Percentiles rank a stretch among this genome's conserved stretches.
Conservation (phyloP, 2,888 invertebrate species). For the Dolichomitus sp. region DNA sequence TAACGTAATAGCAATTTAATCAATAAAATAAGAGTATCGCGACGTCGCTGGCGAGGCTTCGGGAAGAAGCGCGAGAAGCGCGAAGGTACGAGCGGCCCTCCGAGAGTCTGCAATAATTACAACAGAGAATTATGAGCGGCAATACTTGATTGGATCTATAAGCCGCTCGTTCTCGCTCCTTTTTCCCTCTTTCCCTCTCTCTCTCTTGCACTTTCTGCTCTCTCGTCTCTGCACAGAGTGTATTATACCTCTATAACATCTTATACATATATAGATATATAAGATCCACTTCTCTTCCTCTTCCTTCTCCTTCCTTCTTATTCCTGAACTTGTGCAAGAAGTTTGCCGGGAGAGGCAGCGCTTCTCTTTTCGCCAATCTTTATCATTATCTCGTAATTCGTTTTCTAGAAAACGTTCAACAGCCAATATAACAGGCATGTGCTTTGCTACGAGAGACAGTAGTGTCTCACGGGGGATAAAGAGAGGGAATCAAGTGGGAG, state of each 20-base stretch:
- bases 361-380: slow-evolving; percentile 49
- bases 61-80: slow-evolving; percentile 48
- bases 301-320: slow-evolving; percentile 1
- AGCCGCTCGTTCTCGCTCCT: slow-evolving; percentile 70
- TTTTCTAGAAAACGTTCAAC: slow-evolving; percentile 44
- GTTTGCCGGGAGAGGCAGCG: background rate
- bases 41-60: slow-evolving; percentile 36
- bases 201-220: slow-evolving; percentile 42
- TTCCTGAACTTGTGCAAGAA: slow-evolving; percentile 31
- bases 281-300: background rate
- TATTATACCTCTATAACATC: slow-evolving; percentile 51
- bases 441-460: slow-evolving; percentile 39
- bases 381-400: slow-evolving; percentile 54
- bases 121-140: slow-evolving; percentile 84
- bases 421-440: slow-evolving; percentile 4
- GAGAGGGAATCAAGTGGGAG: slow-evolving; percentile 37
- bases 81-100: slow-evolving; percentile 72
- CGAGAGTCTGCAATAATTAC: slow-evolving; percentile 83
- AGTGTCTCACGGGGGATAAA: slow-evolving; percentile 32
- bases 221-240: slow-evolving; percentile 22
- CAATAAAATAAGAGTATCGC: slow-evolving; percentile 83
- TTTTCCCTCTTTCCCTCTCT: slow-evolving; percentile 33
- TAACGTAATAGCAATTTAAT: slow-evolving; percentile 84
- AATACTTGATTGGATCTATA: slow-evolving; percentile 84
- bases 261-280: slow-evolving; percentile 30